These are phyloP conservation scores for Craniophora ligustri DNA, from an alignment of 2,888 invertebrate genomes.

Conservation along the genomic window DNA sequence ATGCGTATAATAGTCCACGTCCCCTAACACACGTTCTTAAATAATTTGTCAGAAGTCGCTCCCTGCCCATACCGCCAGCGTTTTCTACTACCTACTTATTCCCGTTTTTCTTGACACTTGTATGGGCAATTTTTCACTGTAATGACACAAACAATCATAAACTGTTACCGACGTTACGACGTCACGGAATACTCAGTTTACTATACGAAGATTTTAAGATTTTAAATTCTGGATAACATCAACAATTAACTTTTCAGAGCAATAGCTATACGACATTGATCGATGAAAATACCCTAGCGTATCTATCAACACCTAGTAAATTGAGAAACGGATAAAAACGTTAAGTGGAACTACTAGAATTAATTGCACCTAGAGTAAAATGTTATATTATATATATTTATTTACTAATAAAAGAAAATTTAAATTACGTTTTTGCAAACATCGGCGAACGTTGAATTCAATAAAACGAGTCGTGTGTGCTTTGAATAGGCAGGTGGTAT, in stretches of 20 bases:
- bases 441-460: constrained; percentile 39
- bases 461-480: constrained; percentile 48
- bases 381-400: constrained; percentile 18
- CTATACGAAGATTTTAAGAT: too few species aligned
- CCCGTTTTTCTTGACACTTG: constrained; percentile 71
- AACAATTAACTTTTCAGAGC: constrained; percentile 47
- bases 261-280: constrained; percentile 59
- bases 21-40: constrained; percentile 86
- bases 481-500: constrained; percentile 52
- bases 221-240: constrained; percentile 38
- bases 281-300: constrained; percentile 57
- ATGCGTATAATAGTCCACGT: constrained; percentile 81
- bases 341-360: constrained; percentile 34
- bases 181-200: too few species aligned
- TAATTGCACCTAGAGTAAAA: constrained; percentile 29
- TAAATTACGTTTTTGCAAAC: constrained; percentile 31
- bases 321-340: constrained; percentile 44
- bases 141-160: constrained; percentile 54
- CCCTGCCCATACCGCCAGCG: constrained; percentile 71
- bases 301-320: constrained; percentile 51
- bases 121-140: constrained; percentile 62
- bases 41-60: constrained; percentile 87
- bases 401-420: constrained; percentile 9
- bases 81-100: constrained; percentile 66
- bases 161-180: constrained; percentile 3